A percentile compares a stretch with the other conserved stretches of the same genome.
These are phyloP conservation scores for Stegostoma tigrinum DNA, from an alignment of 2,113 vertebrate genomes.

Conservation along the genomic window DNA sequence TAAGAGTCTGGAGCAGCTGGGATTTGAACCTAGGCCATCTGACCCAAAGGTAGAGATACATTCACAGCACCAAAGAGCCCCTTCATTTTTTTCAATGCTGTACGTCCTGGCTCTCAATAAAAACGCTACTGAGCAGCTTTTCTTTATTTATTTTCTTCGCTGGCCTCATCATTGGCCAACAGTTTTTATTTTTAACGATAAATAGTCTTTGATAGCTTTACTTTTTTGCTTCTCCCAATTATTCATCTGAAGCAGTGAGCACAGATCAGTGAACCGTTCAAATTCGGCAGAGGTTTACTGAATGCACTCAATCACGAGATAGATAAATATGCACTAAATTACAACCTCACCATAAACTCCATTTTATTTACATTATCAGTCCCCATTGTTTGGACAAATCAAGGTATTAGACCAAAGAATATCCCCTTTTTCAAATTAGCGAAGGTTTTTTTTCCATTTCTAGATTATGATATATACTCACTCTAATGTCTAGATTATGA, in stretches of 20 bases:
- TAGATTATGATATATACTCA: too few species aligned
- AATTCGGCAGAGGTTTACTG: background rate
- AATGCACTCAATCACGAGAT: background rate
- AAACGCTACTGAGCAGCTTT: background rate
- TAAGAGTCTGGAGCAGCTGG: too few species aligned
- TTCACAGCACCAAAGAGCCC: too few species aligned
- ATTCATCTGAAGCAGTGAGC: background rate
- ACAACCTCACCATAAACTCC: background rate
- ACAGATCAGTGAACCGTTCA: background rate
- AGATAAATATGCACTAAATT: background rate
- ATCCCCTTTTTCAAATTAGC: background rate
- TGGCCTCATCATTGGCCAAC: background rate
- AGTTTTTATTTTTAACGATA: background rate
- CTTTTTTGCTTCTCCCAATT: background rate
- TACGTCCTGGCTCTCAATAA: background rate
- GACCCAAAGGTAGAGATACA: too few species aligned
- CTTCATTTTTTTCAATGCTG: background rate
- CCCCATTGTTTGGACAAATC: background rate
- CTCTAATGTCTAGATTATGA: too few species aligned
- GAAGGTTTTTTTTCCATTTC: background rate
- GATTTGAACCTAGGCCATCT: too few species aligned
- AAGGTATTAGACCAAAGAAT: background rate
- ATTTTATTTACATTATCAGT: background rate
- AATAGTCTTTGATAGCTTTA: background rate
- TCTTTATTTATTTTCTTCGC: background rate